These are phyloP conservation scores for Platalea minor DNA, from an alignment of 2,797 vertebrate genomes.

Conservation along the genomic window DNA sequence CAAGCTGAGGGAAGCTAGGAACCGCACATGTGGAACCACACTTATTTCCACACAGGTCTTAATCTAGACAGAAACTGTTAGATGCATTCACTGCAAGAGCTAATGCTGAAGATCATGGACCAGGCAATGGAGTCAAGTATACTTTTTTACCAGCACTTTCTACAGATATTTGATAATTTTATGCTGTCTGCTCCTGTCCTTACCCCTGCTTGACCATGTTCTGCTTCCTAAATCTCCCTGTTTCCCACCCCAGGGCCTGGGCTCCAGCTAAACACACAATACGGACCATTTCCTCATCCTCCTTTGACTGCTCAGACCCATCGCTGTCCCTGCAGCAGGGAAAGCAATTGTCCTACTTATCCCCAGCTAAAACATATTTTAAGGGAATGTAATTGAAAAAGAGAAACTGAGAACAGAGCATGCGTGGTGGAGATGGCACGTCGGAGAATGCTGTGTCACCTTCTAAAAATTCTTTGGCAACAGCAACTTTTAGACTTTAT, in stretches of 20 bases:
- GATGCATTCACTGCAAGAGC: not conserved
- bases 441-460: conserved; percentile 57
- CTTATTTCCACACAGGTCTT: accelerated
- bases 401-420: conserved; percentile 2
- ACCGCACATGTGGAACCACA: accelerated
- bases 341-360: conserved; percentile 27
- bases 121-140: accelerated
- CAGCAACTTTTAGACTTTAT: conserved; percentile 42
- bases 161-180: not conserved
- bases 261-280: not conserved
- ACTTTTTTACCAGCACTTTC: not conserved
- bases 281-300: not conserved
- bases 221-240: not conserved
- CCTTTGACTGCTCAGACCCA: not conserved
- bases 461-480: conserved; percentile 67
- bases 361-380: not conserved
- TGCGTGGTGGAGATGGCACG: conserved; percentile 22
- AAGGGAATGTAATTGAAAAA: not conserved
- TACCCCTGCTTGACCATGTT: not conserved
- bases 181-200: not conserved
- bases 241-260: not conserved
- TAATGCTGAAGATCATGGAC: accelerated
- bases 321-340: not conserved
- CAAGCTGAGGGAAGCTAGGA: not conserved
- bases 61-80: not conserved